Evolutionary conservation across 1,140 invertebrate genomes (phyloP), one percentile per base, ranked within the genome.

Genomic region (Platorchestia sp.): DNA sequence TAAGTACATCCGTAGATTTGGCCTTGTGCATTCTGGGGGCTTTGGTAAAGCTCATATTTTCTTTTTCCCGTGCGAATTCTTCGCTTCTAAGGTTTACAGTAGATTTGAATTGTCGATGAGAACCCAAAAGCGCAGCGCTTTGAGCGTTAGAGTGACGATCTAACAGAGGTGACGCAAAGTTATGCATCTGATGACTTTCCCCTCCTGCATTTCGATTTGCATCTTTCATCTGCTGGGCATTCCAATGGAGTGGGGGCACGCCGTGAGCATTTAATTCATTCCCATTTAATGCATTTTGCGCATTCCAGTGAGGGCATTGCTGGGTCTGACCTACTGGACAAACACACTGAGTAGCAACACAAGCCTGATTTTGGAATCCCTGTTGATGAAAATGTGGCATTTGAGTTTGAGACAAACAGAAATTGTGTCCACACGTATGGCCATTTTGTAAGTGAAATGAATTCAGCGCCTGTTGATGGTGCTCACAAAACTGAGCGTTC

Each of bases 41-140:
- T 45, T 45, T 93, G 16, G 41, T 7, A n/a, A 45, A 40, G 10
- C 36, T 45, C 14, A 45, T 40, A 47, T 93, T 93, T 45, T 93
- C 91, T 45, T 93, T 93, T 45, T 93, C 91, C 6, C 19, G 45
- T 44, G 91, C 43, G n/a, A 93, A 45, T 45, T 47, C 91, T 19
- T 93, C 91, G 40, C 91, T 93, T 41, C 45, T 93, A 40, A 93
- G 91, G 47, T 93, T 93, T 45, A n/a, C 91, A 40, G 91, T 93
- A 3, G 91, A 93, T 40, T 93, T 93, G 45, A 93, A 93, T n/a
- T 93, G 91, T 93, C 91, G 91, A 44, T 45, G 91, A 45, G 91
- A 14, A 47, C 44, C 44, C 10, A 45, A 10, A 10, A 93, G 91
- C 7, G 43, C 7, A n/a, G 91, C 41, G 19, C 45, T 45, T 14